These are phyloP conservation scores for Gallinago paraguaiae DNA, from an alignment of 2,113 vertebrate genomes.

Conservation along the genomic window DNA sequence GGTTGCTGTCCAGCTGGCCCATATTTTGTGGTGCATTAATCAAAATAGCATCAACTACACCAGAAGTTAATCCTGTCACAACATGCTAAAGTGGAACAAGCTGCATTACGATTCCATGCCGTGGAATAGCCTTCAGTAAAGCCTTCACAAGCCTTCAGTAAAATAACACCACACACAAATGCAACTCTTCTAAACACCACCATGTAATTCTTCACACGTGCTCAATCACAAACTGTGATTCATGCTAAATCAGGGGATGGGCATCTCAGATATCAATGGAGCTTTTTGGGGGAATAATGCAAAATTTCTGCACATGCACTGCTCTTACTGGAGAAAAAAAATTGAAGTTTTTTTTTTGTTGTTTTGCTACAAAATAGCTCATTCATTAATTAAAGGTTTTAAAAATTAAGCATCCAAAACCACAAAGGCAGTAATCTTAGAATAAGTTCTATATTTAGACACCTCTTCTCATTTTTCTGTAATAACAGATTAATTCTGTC, in stretches of 20 bases:
- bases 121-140: not conserved
- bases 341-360: not conserved
- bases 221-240: not conserved
- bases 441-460: not conserved
- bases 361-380: not conserved
- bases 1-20: not conserved
- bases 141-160: not conserved
- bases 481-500: not conserved
- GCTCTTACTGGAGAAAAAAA: not conserved
- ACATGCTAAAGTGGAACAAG: not conserved
- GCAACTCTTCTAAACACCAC: not conserved
- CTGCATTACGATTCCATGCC: not conserved
- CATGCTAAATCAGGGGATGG: not conserved
- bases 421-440: not conserved
- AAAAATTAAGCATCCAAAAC: not conserved
- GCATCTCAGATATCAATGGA: not conserved
- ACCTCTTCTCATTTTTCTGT: not conserved
- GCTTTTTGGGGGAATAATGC: not conserved
- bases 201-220: fast-evolving
- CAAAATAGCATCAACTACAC: not conserved
- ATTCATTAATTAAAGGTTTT: not conserved
- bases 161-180: not conserved
- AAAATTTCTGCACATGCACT: not conserved
- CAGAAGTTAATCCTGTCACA: not conserved
- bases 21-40: not conserved